Percentiles rank a stretch among this genome's conserved stretches.
phyloP scores from a whole-genome alignment of 2,113 vertebrate species.

The Propithecus coquereli region DNA sequence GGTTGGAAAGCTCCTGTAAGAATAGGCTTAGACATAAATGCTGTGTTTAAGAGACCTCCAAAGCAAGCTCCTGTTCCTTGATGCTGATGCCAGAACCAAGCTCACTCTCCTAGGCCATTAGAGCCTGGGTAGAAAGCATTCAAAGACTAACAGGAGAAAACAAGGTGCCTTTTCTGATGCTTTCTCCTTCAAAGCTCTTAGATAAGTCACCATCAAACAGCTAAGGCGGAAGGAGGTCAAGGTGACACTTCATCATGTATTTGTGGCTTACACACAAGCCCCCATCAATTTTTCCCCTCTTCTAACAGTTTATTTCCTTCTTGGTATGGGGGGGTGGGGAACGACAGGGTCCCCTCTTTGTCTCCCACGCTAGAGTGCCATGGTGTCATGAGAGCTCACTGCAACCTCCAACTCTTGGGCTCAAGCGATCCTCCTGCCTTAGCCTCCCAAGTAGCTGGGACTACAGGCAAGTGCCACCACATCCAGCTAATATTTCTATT shows the following conservation, averaged over 20 bases:
- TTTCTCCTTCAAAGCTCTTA: neutral
- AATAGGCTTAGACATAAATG: conserved; percentile 11
- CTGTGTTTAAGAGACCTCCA: neutral
- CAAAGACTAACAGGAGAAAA: neutral
- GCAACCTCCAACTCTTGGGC: too few species aligned
- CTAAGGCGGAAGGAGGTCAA: neutral
- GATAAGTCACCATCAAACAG: neutral
- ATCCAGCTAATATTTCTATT: too few species aligned
- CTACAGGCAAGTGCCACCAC: too few species aligned
- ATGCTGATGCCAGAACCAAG: neutral
- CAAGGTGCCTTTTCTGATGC: neutral
- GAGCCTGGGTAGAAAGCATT: neutral
- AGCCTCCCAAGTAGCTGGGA: too few species aligned
- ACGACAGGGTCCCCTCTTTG: too few species aligned
- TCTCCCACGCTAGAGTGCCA: too few species aligned
- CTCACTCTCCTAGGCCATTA: neutral
- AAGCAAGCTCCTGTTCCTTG: neutral
- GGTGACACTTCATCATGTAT: neutral
- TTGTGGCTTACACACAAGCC: conserved; percentile 45
- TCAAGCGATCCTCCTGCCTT: too few species aligned
- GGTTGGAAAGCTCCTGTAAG: neutral
- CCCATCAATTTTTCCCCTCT: neutral
- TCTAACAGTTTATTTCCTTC: conserved; percentile 35
- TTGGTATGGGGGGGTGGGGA: neutral
- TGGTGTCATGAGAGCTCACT: too few species aligned